Conservation (phyloP, 2,888 invertebrate species). For the Lordiphosa fenestrarum region DNA sequence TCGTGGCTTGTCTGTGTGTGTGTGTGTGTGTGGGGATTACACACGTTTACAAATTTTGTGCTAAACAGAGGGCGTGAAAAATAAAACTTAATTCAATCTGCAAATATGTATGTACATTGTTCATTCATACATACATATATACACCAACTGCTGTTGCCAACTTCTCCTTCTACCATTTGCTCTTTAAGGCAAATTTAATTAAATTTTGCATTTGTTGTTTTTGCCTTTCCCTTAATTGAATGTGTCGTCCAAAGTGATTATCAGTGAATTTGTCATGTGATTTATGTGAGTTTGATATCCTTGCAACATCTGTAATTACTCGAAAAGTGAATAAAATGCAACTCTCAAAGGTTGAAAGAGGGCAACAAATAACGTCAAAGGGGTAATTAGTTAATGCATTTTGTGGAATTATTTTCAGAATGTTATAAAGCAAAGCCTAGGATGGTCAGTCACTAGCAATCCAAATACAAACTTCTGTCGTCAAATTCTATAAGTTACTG, state of each 20-base stretch:
- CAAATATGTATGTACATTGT: conserved; percentile 1
- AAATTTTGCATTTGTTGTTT: conserved; percentile 42
- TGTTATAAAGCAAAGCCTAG: too few species aligned
- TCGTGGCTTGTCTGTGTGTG: conserved; percentile 43
- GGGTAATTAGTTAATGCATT: too few species aligned
- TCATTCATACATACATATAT: too few species aligned
- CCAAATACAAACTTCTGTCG: too few species aligned
- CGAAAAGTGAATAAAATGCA: too few species aligned
- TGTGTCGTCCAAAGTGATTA: conserved; percentile 52
- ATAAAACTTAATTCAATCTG: conserved; percentile 60
- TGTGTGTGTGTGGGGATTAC: conserved; percentile 24
- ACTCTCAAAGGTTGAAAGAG: too few species aligned
- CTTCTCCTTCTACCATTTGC: conserved; percentile 1
- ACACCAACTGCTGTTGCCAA: neutral
- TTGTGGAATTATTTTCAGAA: too few species aligned
- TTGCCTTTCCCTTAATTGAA: conserved; percentile 58
- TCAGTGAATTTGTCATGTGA: conserved; percentile 55
- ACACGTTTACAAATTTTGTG: conserved; percentile 42
- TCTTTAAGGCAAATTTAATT: conserved; percentile 50
- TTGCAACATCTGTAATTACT: too few species aligned
- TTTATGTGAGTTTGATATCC: conserved; percentile 38
- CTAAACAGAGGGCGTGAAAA: conserved; percentile 38
- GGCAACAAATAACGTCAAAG: too few species aligned
- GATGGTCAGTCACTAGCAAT: too few species aligned
- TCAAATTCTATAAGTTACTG: too few species aligned